Conservation (phyloP, 2,113 vertebrate species). For the Periophthalmodon schlosseri region DNA sequence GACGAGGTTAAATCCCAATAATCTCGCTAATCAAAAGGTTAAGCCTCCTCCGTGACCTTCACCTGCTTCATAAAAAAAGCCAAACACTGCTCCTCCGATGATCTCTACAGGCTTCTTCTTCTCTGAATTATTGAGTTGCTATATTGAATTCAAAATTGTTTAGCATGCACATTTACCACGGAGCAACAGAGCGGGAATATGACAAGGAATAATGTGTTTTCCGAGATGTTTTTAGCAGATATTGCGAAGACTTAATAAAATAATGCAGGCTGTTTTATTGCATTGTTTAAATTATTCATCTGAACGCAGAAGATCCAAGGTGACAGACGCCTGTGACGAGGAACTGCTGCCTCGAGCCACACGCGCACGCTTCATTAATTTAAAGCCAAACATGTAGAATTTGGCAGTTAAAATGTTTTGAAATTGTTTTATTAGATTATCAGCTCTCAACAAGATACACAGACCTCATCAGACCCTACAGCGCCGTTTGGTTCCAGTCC, state of each 20-base stretch:
- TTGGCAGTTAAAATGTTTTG: background rate
- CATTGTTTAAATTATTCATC: conserved; percentile 4
- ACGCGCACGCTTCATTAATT: background rate
- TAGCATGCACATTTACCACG: conserved; percentile 41
- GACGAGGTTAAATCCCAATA: conserved; percentile 71
- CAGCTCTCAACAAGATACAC: background rate
- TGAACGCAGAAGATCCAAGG: conserved; percentile 7
- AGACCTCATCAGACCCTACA: background rate
- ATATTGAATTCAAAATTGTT: conserved; percentile 58
- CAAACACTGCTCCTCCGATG: conserved; percentile 48
- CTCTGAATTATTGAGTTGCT: conserved; percentile 50
- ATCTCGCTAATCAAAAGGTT: conserved; percentile 75
- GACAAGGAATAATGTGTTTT: conserved; percentile 23
- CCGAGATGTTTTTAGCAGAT: conserved; percentile 32
- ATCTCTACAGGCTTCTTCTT: conserved; percentile 35
- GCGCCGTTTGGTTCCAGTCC: background rate
- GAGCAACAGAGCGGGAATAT: conserved; percentile 10
- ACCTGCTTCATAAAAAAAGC: conserved; percentile 67
- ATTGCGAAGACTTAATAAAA: conserved; percentile 25
- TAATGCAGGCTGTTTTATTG: conserved; percentile 1
- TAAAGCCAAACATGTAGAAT: background rate
- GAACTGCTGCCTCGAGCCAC: background rate
- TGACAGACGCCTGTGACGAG: background rate
- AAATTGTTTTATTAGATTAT: background rate
- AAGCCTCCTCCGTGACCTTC: conserved; percentile 68